These are phyloP conservation scores for Anthoscopus minutus DNA, from an alignment of 2,113 vertebrate species.

Conservation along the genomic window DNA sequence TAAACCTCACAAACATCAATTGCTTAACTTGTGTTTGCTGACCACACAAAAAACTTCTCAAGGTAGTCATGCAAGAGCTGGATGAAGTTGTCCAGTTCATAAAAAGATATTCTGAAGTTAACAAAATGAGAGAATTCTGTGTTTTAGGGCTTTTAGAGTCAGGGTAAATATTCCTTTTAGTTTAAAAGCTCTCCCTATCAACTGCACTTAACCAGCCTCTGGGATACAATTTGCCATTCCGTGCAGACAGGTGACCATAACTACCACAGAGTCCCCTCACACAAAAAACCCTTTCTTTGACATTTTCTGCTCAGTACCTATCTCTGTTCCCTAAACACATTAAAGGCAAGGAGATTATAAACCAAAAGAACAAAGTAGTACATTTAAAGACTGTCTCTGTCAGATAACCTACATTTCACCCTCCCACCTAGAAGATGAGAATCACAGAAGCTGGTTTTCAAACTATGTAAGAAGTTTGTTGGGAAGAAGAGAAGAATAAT, in stretches of 20 bases:
- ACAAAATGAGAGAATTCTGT: background rate
- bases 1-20: background rate
- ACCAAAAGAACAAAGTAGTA: background rate
- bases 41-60: constrained; percentile 25
- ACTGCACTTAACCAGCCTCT: background rate
- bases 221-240: background rate
- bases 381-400: background rate
- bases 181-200: background rate
- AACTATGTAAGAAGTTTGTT: background rate
- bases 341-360: background rate
- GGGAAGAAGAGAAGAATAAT: background rate
- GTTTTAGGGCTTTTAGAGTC: background rate
- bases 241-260: background rate
- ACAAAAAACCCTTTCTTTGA: background rate
- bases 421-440: background rate
- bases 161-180: background rate
- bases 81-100: background rate
- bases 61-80: background rate
- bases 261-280: background rate
- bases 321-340: background rate
- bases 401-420: background rate
- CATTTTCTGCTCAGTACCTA: background rate
- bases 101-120: background rate
- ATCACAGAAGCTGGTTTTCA: background rate
- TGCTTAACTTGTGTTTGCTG: background rate